phyloP scores from a whole-genome alignment of 2,888 invertebrate genomes.

The Brachyopa scutellaris region DNA sequence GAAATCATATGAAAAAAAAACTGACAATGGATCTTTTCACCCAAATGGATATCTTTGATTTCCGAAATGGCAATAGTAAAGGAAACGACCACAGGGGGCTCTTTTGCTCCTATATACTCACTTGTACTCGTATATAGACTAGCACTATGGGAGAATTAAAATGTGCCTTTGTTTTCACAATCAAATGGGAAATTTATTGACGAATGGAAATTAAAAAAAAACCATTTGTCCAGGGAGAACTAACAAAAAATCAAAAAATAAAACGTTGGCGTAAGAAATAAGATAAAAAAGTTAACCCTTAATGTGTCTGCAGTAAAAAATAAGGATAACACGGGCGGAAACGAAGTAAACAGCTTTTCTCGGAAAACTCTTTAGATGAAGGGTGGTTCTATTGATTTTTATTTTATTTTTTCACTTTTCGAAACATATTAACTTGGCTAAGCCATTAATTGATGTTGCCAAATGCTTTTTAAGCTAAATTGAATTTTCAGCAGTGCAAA shows the following conservation, averaged over 20 bases:
- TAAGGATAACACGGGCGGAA: conserved; percentile 20
- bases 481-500: conserved; percentile 12
- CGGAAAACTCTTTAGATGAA: neutral
- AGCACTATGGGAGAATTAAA: conserved; percentile 47
- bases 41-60: conserved; percentile 15
- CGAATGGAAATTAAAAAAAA: conserved; percentile 36
- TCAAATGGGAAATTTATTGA: conserved; percentile 55
- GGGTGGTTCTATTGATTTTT: conserved; percentile 22
- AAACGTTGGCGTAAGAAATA: too few relatives aligned
- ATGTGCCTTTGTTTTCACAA: conserved; percentile 47
- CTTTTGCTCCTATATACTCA: too few relatives aligned
- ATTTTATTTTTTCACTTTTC: conserved; percentile 1
- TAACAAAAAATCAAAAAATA: neutral
- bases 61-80: conserved; percentile 1
- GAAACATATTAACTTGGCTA: conserved; percentile 25
- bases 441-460: conserved; percentile 61
- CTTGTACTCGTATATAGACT: neutral
- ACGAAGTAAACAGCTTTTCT: conserved; percentile 9
- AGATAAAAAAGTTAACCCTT: conserved; percentile 23
- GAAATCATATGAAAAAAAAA: neutral
- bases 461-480: conserved; percentile 50
- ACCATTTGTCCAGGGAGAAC: conserved; percentile 5
- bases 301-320: conserved; percentile 30
- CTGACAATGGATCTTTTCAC: conserved; percentile 23
- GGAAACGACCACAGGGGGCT: conserved; percentile 3